Percentiles rank a stretch among this genome's conserved stretches.
Evolutionary conservation across 2,797 vertebrate genomes (phyloP).

Genomic region (Pseudopleuronectes americanus): DNA sequence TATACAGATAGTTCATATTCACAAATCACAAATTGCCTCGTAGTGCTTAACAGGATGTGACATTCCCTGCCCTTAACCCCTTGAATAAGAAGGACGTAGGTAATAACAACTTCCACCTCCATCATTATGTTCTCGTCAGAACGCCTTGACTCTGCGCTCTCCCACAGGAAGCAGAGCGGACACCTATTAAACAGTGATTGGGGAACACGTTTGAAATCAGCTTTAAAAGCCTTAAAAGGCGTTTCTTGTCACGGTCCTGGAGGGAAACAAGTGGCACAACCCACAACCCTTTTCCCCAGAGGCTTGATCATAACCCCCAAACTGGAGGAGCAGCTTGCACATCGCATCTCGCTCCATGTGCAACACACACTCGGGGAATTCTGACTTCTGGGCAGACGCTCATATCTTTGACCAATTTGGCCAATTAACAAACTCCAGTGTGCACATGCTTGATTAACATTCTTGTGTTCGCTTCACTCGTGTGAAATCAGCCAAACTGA

Average conservation of each 20-base stretch:
- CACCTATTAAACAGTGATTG: no score
- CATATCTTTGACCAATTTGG: conserved; percentile 31
- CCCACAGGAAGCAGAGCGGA: no score
- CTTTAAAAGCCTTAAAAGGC: neutral
- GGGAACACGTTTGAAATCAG: neutral
- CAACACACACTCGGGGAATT: conserved; percentile 18
- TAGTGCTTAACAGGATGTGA: no score
- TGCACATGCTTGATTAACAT: conserved; percentile 44
- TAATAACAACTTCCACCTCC: no score
- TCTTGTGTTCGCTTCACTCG: conserved; percentile 37
- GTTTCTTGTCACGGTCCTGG: neutral
- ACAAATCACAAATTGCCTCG: no score
- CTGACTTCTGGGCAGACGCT: conserved; percentile 41
- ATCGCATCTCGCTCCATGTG: neutral
- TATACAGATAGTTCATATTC: no score
- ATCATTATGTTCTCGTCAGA: no score
- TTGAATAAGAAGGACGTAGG: no score
- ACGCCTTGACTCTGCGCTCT: no score
- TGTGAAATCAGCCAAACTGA: conserved; percentile 45
- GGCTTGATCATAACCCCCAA: conserved; percentile 6
- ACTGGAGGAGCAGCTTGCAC: neutral
- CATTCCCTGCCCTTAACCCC: no score
- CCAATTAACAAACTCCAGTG: conserved; percentile 45
- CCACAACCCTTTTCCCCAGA: neutral
- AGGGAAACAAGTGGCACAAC: neutral